These are phyloP conservation scores for Enteromius trimaculatus DNA, from an alignment of 2,797 vertebrate species.

Conservation along the genomic window DNA sequence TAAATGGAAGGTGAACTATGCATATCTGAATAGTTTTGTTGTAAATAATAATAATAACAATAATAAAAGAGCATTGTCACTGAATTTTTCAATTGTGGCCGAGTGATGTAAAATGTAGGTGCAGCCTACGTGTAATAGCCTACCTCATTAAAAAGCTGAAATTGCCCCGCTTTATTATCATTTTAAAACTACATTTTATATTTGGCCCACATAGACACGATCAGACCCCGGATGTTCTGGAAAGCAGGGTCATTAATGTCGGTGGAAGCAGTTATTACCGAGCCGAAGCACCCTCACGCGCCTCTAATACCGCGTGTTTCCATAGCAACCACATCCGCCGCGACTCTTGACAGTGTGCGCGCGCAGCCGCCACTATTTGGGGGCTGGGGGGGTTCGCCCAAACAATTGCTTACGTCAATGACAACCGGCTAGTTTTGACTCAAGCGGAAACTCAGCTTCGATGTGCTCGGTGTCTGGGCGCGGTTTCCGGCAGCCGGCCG, in stretches of 20 bases:
- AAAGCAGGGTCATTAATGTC: neutral
- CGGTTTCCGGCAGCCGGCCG: conserved; percentile 47
- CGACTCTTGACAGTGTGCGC: conserved; percentile 71
- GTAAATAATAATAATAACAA: too few relatives aligned
- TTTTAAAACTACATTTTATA: neutral
- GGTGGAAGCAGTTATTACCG: neutral
- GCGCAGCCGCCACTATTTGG: conserved; percentile 72
- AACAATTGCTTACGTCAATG: conserved; percentile 74
- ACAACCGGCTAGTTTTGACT: conserved; percentile 74
- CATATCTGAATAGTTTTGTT: too few relatives aligned
- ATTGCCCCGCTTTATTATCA: neutral
- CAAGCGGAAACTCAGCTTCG: conserved; percentile 71
- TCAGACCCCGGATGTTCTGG: neutral
- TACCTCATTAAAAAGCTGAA: neutral
- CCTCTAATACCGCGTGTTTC: conserved; percentile 66
- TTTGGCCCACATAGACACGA: neutral
- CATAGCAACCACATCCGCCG: conserved; percentile 81
- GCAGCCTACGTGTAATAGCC: too few relatives aligned
- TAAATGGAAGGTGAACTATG: too few relatives aligned
- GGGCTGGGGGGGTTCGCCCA: conserved; percentile 31
- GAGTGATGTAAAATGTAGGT: too few relatives aligned
- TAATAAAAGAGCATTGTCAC: too few relatives aligned
- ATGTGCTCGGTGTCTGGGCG: conserved; percentile 60
- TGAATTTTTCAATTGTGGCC: too few relatives aligned
- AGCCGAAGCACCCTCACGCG: neutral